Evolutionary conservation across 2,888 invertebrate genomes (phyloP).

Genomic region (Fragum fragum): DNA sequence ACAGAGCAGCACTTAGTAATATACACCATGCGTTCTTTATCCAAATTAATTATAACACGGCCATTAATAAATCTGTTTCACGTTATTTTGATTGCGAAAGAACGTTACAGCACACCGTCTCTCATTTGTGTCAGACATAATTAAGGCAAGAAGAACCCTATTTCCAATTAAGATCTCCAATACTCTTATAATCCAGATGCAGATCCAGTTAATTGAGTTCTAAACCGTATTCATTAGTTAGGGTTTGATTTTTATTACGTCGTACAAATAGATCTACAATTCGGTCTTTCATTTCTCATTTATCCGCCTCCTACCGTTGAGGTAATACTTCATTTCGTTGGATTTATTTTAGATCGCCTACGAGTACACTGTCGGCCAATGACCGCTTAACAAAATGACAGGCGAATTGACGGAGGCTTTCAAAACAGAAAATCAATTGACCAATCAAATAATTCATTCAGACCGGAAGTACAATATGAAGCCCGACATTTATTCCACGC

Average conservation of each 20-base stretch:
- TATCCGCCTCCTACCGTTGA: no score
- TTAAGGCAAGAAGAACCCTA: background rate
- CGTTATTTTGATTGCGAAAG: background rate
- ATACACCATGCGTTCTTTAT: background rate
- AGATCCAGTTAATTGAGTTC: conserved; percentile 1
- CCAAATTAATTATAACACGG: background rate
- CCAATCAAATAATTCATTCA: no score
- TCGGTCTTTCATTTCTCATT: background rate
- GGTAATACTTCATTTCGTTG: no score
- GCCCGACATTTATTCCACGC: no score
- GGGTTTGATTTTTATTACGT: conserved; percentile 6
- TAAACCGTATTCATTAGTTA: background rate
- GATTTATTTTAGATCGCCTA: no score
- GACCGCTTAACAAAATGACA: no score
- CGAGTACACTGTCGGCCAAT: no score
- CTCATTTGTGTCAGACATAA: no score
- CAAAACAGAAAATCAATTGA: no score
- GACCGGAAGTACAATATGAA: no score
- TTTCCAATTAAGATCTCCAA: background rate
- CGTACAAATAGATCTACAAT: background rate
- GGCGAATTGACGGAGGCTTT: no score
- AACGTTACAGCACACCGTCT: background rate
- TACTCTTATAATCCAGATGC: background rate
- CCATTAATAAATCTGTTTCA: background rate
- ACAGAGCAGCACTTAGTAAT: no score